Conservation (phyloP, 2,888 invertebrate species). For the Zhuqinia jingwanae region DNA sequence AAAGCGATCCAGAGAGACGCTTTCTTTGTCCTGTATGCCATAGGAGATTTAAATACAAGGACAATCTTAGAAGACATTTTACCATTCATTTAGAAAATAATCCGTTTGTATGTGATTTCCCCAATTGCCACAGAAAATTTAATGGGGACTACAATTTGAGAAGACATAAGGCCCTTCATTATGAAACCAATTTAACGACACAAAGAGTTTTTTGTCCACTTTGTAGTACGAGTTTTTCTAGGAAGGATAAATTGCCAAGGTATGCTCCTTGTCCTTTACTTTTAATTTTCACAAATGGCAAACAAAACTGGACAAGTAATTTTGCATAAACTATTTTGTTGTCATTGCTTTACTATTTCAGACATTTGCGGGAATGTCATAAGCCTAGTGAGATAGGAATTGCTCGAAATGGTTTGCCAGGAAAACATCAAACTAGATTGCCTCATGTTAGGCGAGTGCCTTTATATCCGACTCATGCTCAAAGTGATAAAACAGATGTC, state of each 20-base stretch:
- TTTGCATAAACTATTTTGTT: neutral
- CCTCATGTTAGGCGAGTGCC: conserved; percentile 1
- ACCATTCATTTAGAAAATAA: conserved; percentile 64
- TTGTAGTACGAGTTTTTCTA: conserved; percentile 1
- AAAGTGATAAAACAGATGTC: too few species aligned
- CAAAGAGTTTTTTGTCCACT: conserved; percentile 24
- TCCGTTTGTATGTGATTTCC: conserved; percentile 61
- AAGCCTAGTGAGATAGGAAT: conserved; percentile 30
- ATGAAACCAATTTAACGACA: neutral
- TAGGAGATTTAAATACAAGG: conserved; percentile 35
- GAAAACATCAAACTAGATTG: neutral
- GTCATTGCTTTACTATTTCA: conserved; percentile 14
- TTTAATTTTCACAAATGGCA: neutral
- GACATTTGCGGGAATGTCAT: conserved; percentile 33
- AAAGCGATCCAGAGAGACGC: neutral
- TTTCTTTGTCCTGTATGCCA: conserved; percentile 52
- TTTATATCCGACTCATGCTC: neutral
- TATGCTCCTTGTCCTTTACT: neutral
- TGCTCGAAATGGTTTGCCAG: neutral
- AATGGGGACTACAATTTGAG: conserved; percentile 49
- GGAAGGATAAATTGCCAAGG: conserved; percentile 45
- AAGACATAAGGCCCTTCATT: conserved; percentile 50
- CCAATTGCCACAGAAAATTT: conserved; percentile 52
- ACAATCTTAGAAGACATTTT: conserved; percentile 56
- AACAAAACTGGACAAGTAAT: too few species aligned